Base-by-base conservation (phyloP, 2,113 vertebrate genomes). In the Anguilla rostrata region DNA sequence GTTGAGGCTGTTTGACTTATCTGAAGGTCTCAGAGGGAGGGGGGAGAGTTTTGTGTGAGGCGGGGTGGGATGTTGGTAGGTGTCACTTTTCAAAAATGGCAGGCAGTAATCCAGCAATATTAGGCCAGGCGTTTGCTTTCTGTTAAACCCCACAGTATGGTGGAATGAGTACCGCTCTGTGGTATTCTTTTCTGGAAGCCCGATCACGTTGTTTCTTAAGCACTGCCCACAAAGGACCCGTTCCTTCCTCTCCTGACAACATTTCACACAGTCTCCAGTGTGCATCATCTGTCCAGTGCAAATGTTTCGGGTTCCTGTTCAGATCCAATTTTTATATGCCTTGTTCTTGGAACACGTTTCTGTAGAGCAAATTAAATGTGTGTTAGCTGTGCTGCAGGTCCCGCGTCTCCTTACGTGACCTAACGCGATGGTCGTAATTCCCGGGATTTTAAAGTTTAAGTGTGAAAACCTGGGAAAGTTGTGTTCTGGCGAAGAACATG, bases 31-130 rank as follows among this genome's bases (percentile, higher is more conserved):
- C 0, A 14, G 43, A 9, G 43, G 2, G 43, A 6, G 43, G 43
- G 43, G 43, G 43, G 43, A 9, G 43, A 46, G 43, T 46, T 20
- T 15, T 91, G 87, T 82, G 89, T 66, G 88, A 89, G 90, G 87
- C 78, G 60, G 20, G 88, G 84, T 78, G 84, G 87, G 90, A 87
- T 84, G 82, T 39, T 71, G 20, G 26, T n/a, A 5, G 26, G 63
- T 89, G 90, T 93, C 93, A 83, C 87, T 92, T 94, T 92, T 93
- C 90, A 91, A 92, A 90, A 66, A 56, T 0, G 92, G 86, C 86
- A 49, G 81, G 85, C 90, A 92, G 86, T 85, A 90, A 86, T 92
- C 91, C 88, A 90, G 90, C 91, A 89, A 85, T 91, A 91, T 82
- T 1, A 87, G 79, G 87, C 88, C 8, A 6, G 8, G 43, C 43